phyloP scores from a whole-genome alignment of 2,113 vertebrate species.

The Gavia stellata region DNA sequence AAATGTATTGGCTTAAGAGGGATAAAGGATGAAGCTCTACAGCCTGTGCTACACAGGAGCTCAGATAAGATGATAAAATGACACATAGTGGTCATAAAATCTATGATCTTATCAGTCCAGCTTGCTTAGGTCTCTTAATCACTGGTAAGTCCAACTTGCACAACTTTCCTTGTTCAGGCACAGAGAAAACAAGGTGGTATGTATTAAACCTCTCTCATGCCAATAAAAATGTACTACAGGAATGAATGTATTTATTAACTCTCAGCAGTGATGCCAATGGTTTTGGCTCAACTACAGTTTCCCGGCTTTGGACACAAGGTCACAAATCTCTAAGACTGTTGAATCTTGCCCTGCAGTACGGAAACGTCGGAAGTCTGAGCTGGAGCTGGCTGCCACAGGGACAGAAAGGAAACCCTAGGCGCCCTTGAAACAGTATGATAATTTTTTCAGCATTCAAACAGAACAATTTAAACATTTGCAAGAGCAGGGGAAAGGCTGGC shows the following conservation, averaged over 20 bases:
- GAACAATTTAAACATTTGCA: background rate
- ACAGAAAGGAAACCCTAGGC: background rate
- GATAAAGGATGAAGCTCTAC: background rate
- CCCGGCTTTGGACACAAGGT: background rate
- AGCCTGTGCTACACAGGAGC: background rate
- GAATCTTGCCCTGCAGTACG: background rate
- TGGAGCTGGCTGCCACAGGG: background rate
- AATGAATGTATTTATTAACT: slow-evolving; percentile 49
- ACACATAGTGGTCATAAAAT: background rate
- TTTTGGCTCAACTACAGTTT: slow-evolving; percentile 18
- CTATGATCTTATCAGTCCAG: background rate
- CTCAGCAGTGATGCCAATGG: slow-evolving; percentile 14
- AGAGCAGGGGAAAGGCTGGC: background rate
- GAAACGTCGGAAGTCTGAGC: background rate
- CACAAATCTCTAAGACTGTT: background rate
- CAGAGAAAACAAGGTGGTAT: slow-evolving; percentile 18
- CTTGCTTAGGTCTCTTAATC: background rate
- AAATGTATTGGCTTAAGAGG: background rate
- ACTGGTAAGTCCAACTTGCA: background rate
- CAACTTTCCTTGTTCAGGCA: background rate
- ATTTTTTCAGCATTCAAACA: background rate
- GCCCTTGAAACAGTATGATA: background rate
- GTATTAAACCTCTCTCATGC: background rate
- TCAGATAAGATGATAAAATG: background rate
- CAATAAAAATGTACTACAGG: slow-evolving; percentile 45